Base-by-base conservation (phyloP, 2,797 vertebrate species). In the Meriones psammophilus region DNA sequence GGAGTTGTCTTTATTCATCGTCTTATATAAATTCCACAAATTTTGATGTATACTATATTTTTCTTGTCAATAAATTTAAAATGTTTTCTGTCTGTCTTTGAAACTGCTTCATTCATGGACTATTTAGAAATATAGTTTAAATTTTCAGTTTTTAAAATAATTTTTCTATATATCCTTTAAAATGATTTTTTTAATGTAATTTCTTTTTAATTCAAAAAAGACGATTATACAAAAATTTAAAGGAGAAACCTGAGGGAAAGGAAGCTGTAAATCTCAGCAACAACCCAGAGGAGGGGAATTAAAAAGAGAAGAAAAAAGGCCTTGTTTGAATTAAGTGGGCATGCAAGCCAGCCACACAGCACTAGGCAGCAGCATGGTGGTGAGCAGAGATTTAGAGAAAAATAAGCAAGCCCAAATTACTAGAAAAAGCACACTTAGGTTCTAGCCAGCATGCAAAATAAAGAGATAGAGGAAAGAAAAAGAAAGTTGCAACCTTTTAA, bases 11-110 rank as follows among this genome's bases (percentile, higher is more conserved):
- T 26, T 42, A 79, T 46, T 36, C 6, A 33, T n/a, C 84, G 22
- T 13, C 6, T 64, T 83, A 68, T 20, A 42, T 76, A 66, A 89
- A n/a, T 46, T 78, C 33, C 54, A 83, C 12, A 90, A n/a, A 89
- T 76, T 76, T 26, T 94, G 8, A 91, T 64, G 28, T 14, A 1
- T 54, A 22, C 5, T 36, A 1, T 71, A 15, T 46, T 83, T 94
- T 60, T 42, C 81, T 90, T 96, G 74, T 81, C 22, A 69, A 74
- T 94, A 68, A 88, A 79, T 58, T 30, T 13, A 77, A 87, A 66
- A 60, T 64, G 42, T 80, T 90, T 90, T 90, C 54, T 94, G 24
- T 30, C 71, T 92, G 8, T 28, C 17, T 30, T 76, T 92, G 26
- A 56, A 39, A 76, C 74, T 64, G 18, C 54, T 92, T 89, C 81